phyloP scores from a whole-genome alignment of 1,140 invertebrate species.

The Liolophura sinensis region DNA sequence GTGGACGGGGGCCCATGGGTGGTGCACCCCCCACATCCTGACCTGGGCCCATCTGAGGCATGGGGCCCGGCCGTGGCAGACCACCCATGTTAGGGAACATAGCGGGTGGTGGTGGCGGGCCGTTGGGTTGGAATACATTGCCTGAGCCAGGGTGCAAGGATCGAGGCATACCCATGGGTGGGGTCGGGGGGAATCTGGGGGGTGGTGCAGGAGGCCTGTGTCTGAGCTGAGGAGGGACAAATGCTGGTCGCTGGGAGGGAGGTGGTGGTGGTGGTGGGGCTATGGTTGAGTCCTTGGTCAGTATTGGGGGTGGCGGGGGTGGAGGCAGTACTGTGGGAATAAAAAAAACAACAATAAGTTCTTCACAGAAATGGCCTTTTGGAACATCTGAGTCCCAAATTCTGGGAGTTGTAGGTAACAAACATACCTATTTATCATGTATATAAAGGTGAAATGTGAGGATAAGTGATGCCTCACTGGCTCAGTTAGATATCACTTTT shows the following conservation, averaged over 20 bases:
- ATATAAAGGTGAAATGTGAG: too few species aligned
- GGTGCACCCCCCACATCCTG: conserved; percentile 14
- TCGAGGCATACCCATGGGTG: conserved; percentile 15
- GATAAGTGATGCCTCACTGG: too few species aligned
- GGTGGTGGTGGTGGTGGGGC: conserved; percentile 29
- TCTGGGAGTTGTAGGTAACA: not conserved
- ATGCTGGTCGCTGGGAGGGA: conserved; percentile 9
- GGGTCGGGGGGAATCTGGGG: conserved; percentile 5
- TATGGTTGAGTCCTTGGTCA: conserved; percentile 22
- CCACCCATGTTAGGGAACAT: conserved; percentile 7
- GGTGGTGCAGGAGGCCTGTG: conserved; percentile 34
- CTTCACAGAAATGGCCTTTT: not conserved
- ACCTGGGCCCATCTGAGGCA: conserved; percentile 12
- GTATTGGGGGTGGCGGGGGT: conserved; percentile 28
- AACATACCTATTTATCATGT: not conserved
- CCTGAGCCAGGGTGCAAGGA: conserved; percentile 5
- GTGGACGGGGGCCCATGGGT: conserved; percentile 13
- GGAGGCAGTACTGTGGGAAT: conserved; percentile 34
- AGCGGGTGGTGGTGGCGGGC: conserved; percentile 2
- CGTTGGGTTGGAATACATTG: not conserved
- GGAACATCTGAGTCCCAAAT: too few species aligned
- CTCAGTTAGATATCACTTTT: too few species aligned
- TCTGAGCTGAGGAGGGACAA: conserved; percentile 12
- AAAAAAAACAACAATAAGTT: conserved; percentile 4
- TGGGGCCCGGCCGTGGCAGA: not conserved